Conservation (phyloP, 2,888 invertebrate genomes). For the Meganola albula region DNA sequence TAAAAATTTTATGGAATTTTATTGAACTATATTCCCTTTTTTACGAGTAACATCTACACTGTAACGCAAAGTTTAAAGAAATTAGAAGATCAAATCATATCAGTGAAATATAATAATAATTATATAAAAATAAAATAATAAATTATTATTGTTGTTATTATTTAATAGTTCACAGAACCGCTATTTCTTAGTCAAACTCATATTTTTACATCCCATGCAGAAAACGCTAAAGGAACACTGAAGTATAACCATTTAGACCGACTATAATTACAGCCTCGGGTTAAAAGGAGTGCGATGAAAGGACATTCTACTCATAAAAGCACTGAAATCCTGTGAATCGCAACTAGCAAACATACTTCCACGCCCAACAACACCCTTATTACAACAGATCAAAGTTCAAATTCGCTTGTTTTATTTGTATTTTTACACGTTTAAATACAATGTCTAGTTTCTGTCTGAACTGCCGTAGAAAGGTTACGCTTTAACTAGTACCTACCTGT, state of each 20-base stretch:
- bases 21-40: too few relatives aligned
- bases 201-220: constrained; percentile 16
- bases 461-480: constrained; percentile 54
- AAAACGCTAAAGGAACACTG: constrained; percentile 36
- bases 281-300: constrained; percentile 63
- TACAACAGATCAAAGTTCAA: constrained; percentile 2
- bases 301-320: constrained; percentile 58
- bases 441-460: constrained; percentile 58
- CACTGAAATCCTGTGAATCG: constrained; percentile 47
- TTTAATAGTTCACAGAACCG: too few relatives aligned
- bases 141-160: too few relatives aligned
- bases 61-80: too few relatives aligned
- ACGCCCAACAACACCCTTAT: constrained; percentile 25
- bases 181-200: too few relatives aligned
- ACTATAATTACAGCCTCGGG: constrained; percentile 70
- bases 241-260: constrained; percentile 53
- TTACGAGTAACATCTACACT: too few relatives aligned
- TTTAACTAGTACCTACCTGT: too few relatives aligned
- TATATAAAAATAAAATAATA: too few relatives aligned
- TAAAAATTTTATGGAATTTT: background rate
- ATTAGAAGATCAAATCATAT: too few relatives aligned
- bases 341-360: constrained; percentile 25
- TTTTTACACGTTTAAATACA: constrained; percentile 26
- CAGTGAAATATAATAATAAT: too few relatives aligned
- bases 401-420: constrained; percentile 1